phyloP scores from a whole-genome alignment of 2,888 invertebrate species.

The Fragum whitleyi region DNA sequence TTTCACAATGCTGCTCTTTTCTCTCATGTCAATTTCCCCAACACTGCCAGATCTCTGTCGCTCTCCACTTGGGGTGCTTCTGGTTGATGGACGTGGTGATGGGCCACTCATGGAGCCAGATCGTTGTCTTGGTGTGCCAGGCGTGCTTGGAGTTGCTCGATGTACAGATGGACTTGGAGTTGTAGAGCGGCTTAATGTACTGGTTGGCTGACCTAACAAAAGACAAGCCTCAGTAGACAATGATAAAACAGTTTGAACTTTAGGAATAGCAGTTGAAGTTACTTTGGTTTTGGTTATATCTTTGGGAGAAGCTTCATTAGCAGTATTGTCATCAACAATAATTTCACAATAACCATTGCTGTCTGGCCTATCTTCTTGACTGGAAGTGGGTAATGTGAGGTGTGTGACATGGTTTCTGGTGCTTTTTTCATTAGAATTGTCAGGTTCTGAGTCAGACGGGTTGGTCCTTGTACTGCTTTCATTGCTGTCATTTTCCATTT shows the following conservation, averaged over 20 bases:
- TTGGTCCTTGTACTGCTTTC: background rate
- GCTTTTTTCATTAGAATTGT: background rate
- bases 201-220: background rate
- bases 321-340: constrained; percentile 48
- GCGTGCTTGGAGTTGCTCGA: constrained; percentile 50
- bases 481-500: background rate
- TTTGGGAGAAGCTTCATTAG: constrained; percentile 17
- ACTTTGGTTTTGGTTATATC: background rate
- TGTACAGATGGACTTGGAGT: constrained; percentile 57
- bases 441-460: background rate
- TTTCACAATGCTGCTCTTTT: constrained; percentile 19
- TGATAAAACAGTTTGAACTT: constrained; percentile 4
- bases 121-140: constrained; percentile 55
- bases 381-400: constrained; percentile 22
- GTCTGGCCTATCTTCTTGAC: constrained; percentile 10
- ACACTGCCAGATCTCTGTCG: constrained; percentile 57
- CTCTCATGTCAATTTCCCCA: constrained; percentile 58
- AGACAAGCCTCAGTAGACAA: background rate
- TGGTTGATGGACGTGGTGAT: constrained; percentile 43
- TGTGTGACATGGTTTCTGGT: background rate
- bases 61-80: constrained; percentile 44
- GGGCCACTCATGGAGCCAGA: constrained; percentile 58
- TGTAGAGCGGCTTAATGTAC: constrained; percentile 35
- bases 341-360: constrained; percentile 54
- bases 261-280: background rate